Base-by-base conservation (phyloP, 1,140 invertebrate species). In the Vanessa atalanta region DNA sequence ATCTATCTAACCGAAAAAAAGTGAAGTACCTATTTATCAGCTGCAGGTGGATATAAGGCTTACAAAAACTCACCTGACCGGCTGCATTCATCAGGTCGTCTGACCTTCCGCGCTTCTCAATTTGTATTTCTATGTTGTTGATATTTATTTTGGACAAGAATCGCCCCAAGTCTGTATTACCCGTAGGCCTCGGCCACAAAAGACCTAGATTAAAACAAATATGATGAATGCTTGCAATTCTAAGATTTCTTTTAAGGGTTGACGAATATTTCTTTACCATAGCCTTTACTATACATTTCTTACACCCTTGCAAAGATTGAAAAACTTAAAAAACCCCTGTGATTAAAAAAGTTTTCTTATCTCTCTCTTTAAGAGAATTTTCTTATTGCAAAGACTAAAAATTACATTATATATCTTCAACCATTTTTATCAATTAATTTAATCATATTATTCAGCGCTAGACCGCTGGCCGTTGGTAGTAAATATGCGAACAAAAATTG, bases 111-210 rank as follows among this genome's bases (percentile, higher is more conserved):
- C 77, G 82, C 15, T 84, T 86, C 20, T 86, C 66, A 7, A 93
- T 88, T 14, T 87, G 79, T 1, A 95, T 73, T 12, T 87, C 83
- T 50, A 96, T 94, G 43, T 92, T 93, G 16, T 95, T 91, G 0
- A 94, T 85, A 83, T 96, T 95, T 13, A 97, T 83, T 73, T 95
- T 94, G 0, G 94, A 93, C 47, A 96, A 88, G 48, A 90, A 87
- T 51, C 93, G 94, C 7, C 95, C 94, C 2, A 96, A 74, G 15
- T 94, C 93, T 3, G 95, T 83, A 15, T 93, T 86, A 0, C 95
- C 95, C 1, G 95, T 96, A 7, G 96, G 96, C 77, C 92, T 94
- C 1, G 96, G 96, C 96, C 96, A 97, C 3, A 97, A 81, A 2
- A 94, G 92, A 67, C 95, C 95, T 82, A 82, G 16, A 75, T 90